Evolutionary conservation across 2,888 invertebrate species (phyloP).

Genomic region (Thecocarcelia acutangulata): DNA sequence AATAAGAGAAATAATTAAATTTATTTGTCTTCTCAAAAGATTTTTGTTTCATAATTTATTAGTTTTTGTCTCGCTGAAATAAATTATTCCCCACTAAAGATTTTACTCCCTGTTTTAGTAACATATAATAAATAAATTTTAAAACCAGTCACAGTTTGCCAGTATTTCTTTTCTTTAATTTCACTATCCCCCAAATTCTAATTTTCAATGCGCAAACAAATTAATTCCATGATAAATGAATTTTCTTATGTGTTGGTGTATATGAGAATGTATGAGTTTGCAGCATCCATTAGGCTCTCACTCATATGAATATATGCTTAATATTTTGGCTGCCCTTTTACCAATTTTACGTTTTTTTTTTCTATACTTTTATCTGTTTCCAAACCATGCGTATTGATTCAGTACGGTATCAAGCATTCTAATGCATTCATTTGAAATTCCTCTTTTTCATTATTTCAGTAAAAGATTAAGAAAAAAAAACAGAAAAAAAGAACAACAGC

Average conservation of each 20-base stretch:
- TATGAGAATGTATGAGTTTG: not conserved
- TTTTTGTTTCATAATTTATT: too few species aligned
- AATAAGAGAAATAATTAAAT: too few species aligned
- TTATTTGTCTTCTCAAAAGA: too few species aligned
- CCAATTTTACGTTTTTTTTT: constrained; percentile 23
- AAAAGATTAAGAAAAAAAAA: constrained; percentile 27
- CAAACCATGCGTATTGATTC: constrained; percentile 46
- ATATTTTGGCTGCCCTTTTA: constrained; percentile 17
- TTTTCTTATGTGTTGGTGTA: constrained; percentile 8
- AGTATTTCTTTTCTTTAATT: not conserved
- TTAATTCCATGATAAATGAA: constrained; percentile 34
- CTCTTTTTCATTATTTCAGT: constrained; percentile 23
- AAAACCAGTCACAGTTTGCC: not conserved
- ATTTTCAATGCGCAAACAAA: constrained; percentile 29
- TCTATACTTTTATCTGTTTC: constrained; percentile 33
- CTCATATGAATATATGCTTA: not conserved
- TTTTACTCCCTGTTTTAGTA: too few species aligned
- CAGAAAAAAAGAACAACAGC: not conserved
- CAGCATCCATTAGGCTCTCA: not conserved
- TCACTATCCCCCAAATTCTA: not conserved
- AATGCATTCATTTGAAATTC: constrained; percentile 63
- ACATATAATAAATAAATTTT: not conserved
- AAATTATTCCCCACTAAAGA: too few species aligned
- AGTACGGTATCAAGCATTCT: constrained; percentile 51
- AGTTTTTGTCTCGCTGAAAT: too few species aligned